Base-by-base conservation (phyloP, 1,140 invertebrate genomes). In the Anastrepha ludens region DNA sequence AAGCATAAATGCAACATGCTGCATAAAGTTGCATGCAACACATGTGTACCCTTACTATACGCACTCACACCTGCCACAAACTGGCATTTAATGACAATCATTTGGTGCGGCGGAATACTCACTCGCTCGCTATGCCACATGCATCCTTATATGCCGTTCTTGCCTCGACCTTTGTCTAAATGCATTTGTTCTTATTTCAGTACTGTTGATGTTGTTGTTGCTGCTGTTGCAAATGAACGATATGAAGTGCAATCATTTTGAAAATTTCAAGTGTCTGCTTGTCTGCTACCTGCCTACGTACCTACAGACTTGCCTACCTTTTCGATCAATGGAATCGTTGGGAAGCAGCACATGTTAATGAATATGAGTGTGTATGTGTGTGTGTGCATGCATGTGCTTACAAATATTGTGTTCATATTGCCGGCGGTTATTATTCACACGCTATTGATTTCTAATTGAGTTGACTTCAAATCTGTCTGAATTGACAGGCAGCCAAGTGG, bases 381-480 rank as follows among this genome's bases (percentile, higher is more conserved):
- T 55, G 64, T 87, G 20, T 87, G 58, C 29, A 81, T 74, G n/a
- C 13, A 85, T 47, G 39, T 64, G 44, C 85, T 47, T 78, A 4
- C n/a, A 62, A 7, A 78, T 50, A 50, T 47, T 74, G 70, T 41
- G 47, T 50, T 55, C n/a, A 15, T 55, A 58, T 81, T 81, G 74
- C 47, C 47, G 15, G n/a, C 44, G 74, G 74, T 81, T 81, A 88
- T 88, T 88, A 88, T 88, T 88, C 87, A 88, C 81, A 88, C 81
- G 87, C 87, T 88, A 88, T 88, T 88, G 87, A 88, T 88, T 88
- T 88, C 87, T 88, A 88, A 88, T 88, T 88, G 87, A 88, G 87
- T 88, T 88, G 87, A 88, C 87, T 88, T 88, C 87, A 88, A 88
- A 86, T 85, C 81, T 88, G 81, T 67, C 81, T 88, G 74, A 7